These are phyloP conservation scores for Halcyon senegalensis DNA, from an alignment of 2,113 vertebrate genomes.

Conservation along the genomic window DNA sequence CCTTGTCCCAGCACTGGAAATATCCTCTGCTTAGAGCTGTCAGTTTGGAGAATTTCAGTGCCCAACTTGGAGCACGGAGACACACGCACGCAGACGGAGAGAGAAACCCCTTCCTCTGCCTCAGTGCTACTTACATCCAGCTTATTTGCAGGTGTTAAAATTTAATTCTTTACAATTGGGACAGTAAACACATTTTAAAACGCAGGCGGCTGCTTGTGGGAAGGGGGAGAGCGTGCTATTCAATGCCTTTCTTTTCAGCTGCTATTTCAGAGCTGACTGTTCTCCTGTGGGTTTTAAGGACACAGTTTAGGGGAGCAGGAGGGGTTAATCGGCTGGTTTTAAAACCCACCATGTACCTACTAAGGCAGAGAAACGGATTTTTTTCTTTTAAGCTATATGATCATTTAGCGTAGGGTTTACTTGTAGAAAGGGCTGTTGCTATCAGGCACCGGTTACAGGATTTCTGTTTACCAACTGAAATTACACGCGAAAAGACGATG, in stretches of 20 bases:
- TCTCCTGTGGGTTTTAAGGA: not conserved
- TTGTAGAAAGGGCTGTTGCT: conserved; percentile 45
- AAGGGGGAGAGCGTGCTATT: conserved; percentile 15
- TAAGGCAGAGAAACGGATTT: conserved; percentile 23
- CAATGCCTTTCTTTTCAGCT: not conserved
- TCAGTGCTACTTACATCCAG: conserved; percentile 41
- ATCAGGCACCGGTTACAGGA: conserved; percentile 39
- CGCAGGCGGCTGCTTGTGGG: conserved; percentile 52
- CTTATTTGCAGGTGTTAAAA: conserved; percentile 73
- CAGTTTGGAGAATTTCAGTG: conserved; percentile 67
- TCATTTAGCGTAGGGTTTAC: conserved; percentile 49
- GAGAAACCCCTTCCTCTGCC: conserved; percentile 53
- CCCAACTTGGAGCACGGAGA: conserved; percentile 59
- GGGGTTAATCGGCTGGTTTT: not conserved
- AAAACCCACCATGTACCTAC: not conserved
- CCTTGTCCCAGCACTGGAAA: conserved; percentile 57
- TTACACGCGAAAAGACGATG: conserved; percentile 57
- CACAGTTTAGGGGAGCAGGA: not conserved
- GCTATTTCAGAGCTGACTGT: not conserved
- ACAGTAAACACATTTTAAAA: conserved; percentile 63
- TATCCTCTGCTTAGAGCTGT: conserved; percentile 63
- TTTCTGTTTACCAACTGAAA: conserved; percentile 74
- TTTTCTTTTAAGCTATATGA: not conserved
- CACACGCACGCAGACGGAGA: not conserved
- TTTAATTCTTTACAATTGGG: conserved; percentile 73